These are phyloP conservation scores for Lasioglossum calceatum DNA, from an alignment of 2,888 invertebrate species.

Conservation along the genomic window DNA sequence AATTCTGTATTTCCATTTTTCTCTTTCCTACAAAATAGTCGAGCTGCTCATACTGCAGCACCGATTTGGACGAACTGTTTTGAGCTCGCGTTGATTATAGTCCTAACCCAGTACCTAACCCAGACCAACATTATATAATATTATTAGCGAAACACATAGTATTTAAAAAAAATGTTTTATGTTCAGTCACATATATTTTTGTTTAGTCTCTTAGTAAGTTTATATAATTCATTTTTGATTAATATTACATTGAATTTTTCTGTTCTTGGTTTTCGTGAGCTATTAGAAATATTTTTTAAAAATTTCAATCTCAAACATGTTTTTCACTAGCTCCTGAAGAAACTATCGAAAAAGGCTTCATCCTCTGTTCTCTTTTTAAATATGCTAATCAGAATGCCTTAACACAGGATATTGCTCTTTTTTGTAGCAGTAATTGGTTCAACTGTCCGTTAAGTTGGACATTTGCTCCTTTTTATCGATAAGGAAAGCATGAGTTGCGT, in stretches of 20 bases:
- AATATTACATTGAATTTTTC: too few relatives aligned
- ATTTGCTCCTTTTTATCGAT: not conserved
- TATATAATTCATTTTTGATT: too few relatives aligned
- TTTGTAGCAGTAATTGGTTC: not conserved
- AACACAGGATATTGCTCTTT: not conserved
- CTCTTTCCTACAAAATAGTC: not conserved
- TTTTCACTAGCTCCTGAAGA: not conserved
- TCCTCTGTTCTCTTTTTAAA: not conserved
- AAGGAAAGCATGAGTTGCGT: not conserved
- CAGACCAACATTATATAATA: too few relatives aligned
- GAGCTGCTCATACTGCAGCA: too few relatives aligned
- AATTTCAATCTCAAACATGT: not conserved
- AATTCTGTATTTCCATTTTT: not conserved
- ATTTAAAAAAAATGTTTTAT: not conserved
- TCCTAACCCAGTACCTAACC: not conserved
- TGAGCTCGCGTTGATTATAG: too few relatives aligned
- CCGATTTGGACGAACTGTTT: too few relatives aligned
- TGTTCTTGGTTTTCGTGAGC: not conserved
- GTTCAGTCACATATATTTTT: too few relatives aligned
- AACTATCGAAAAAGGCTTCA: not conserved
- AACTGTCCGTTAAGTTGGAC: not conserved
- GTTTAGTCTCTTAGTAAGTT: too few relatives aligned
- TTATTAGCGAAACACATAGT: not conserved
- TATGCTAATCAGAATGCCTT: not conserved
- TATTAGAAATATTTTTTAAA: not conserved